Percentiles rank a stretch among this genome's conserved stretches.
These are phyloP conservation scores for Hepsetus odoe DNA, from an alignment of 2,113 vertebrate species.

Conservation along the genomic window DNA sequence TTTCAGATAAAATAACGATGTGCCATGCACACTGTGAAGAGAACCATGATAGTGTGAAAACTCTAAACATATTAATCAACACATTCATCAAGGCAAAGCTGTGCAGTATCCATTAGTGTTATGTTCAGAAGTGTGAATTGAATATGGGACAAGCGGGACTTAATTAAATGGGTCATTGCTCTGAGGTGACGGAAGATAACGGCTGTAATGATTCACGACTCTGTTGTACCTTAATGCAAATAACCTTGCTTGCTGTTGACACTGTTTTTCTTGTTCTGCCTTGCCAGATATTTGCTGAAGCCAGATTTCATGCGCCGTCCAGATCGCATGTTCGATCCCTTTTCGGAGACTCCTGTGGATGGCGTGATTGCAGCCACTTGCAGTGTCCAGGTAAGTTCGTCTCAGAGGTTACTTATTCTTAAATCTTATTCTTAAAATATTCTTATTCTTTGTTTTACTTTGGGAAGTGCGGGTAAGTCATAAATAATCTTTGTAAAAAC, in stretches of 20 bases:
- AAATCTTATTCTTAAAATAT: too few relatives aligned
- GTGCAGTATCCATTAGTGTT: slow-evolving; percentile 26
- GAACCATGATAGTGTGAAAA: slow-evolving; percentile 9
- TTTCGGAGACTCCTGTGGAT: slow-evolving; percentile 89
- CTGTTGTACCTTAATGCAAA: background rate
- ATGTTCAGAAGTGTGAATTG: slow-evolving; percentile 31
- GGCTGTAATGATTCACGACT: slow-evolving; percentile 14
- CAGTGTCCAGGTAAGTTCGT: slow-evolving; percentile 81
- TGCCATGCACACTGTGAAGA: slow-evolving; percentile 20
- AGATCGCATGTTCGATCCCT: slow-evolving; percentile 86
- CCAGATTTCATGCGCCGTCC: slow-evolving; percentile 89
- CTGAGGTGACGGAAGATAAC: slow-evolving; percentile 32
- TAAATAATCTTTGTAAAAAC: background rate
- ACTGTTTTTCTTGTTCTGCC: background rate
- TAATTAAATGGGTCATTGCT: slow-evolving; percentile 47
- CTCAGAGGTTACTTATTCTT: background rate
- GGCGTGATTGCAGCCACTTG: slow-evolving; percentile 89
- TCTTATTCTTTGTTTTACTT: background rate
- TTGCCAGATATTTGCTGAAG: slow-evolving; percentile 82
- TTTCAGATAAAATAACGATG: slow-evolving; percentile 22
- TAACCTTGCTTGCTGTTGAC: background rate
- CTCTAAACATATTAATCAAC: slow-evolving; percentile 37
- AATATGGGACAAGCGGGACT: slow-evolving; percentile 27
- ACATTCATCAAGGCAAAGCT: slow-evolving; percentile 33
- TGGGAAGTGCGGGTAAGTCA: background rate